Percentiles rank a stretch among this genome's conserved stretches.
phyloP scores from a whole-genome alignment of 2,888 invertebrate species.

The Drosophila pullipes region DNA sequence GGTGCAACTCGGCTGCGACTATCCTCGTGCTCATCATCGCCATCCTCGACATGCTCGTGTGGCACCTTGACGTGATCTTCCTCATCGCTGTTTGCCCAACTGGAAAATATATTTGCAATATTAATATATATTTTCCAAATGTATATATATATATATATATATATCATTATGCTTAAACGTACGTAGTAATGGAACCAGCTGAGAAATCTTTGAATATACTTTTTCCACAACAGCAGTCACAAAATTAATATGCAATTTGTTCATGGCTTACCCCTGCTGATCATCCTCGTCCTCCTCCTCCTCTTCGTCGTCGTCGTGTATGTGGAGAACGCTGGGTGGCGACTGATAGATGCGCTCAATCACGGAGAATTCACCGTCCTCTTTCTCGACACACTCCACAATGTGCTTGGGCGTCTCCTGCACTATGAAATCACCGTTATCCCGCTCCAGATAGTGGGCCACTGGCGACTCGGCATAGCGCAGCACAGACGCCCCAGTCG shows the following conservation, averaged over 20 bases:
- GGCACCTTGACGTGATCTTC: slow-evolving; percentile 43
- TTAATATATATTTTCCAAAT: not conserved
- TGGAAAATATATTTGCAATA: not conserved
- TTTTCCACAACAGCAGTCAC: not conserved
- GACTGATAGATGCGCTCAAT: slow-evolving; percentile 85
- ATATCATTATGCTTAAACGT: not conserved
- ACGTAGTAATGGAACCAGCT: not conserved
- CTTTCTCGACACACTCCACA: slow-evolving; percentile 85
- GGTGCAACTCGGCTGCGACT: slow-evolving; percentile 53
- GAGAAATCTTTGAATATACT: not conserved
- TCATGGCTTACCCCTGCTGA: slow-evolving; percentile 35
- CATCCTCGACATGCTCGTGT: slow-evolving; percentile 46
- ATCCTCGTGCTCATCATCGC: slow-evolving; percentile 68
- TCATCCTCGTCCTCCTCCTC: slow-evolving; percentile 73
- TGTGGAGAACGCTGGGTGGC: slow-evolving; percentile 84
- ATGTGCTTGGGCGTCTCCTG: slow-evolving; percentile 85
- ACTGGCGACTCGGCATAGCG: slow-evolving; percentile 84
- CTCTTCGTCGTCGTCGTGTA: slow-evolving; percentile 83
- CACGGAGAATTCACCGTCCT: slow-evolving; percentile 85
- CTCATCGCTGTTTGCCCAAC: slow-evolving; percentile 50
- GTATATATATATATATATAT: not conserved
- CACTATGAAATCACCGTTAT: slow-evolving; percentile 85
- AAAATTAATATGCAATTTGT: not conserved
- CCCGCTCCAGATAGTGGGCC: slow-evolving; percentile 84
- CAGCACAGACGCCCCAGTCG: slow-evolving; percentile 81